Conservation (phyloP, 2,113 vertebrate genomes). For the Polypterus senegalus region DNA sequence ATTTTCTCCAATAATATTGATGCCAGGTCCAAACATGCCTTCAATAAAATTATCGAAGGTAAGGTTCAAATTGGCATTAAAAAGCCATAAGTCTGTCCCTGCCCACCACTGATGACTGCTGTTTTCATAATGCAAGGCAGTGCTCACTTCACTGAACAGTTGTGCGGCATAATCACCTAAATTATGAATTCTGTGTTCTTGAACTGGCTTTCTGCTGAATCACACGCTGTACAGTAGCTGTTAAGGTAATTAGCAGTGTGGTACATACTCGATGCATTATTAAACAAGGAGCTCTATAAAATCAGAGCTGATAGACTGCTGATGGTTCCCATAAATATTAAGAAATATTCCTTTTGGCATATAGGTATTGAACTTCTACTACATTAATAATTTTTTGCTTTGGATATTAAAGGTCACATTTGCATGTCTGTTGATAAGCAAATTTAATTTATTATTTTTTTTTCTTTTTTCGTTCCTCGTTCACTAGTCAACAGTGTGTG, state of each 20-base stretch:
- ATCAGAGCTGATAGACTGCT: slow-evolving; percentile 23
- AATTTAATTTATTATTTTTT: slow-evolving; percentile 28
- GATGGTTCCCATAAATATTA: slow-evolving; percentile 21
- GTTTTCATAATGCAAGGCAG: too few species aligned
- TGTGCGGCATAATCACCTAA: too few species aligned
- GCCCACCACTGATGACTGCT: too few species aligned
- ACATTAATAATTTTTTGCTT: slow-evolving; percentile 47
- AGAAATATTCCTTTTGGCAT: slow-evolving; percentile 31
- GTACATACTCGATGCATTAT: slow-evolving; percentile 16
- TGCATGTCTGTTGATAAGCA: slow-evolving; percentile 49
- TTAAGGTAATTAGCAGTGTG: neutral
- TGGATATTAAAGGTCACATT: slow-evolving; percentile 53
- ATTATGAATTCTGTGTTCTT: neutral
- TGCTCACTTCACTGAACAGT: too few species aligned
- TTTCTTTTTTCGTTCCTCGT: too few species aligned
- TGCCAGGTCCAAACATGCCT: too few species aligned
- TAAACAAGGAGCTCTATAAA: slow-evolving; percentile 23
- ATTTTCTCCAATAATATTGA: too few species aligned
- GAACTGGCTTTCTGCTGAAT: neutral
- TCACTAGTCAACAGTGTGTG: too few species aligned
- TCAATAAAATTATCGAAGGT: too few species aligned
- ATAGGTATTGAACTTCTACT: slow-evolving; percentile 40
- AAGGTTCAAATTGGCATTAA: too few species aligned
- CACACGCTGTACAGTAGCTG: neutral
- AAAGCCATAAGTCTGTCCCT: too few species aligned